Base-by-base conservation (phyloP, 2,888 invertebrate species). In the Formica aserva region DNA sequence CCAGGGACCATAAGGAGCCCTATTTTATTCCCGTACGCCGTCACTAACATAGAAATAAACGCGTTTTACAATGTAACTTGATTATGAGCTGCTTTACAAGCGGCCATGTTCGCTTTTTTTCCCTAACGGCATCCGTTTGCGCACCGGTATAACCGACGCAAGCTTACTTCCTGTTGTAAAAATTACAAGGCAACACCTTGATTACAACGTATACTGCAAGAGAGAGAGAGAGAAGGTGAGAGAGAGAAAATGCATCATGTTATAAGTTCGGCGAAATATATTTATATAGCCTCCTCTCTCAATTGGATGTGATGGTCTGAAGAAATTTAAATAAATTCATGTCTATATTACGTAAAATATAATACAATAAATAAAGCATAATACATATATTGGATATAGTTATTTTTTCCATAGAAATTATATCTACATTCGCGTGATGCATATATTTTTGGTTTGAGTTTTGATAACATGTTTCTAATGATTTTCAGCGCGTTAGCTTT, bases 21-120 rank as follows among this genome's bases (percentile, higher is more conserved):
- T 69, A 82, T 86, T 86, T 74, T 85, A 86, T 41, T 48, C 22
- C 9, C 8, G 52, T 38, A 41, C 32, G 48, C 67, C 48, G 77
- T 62, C 62, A 52, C 74, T 60, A 62, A 78, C 74, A 55, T 48
- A 77, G 86, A 84, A 86, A 86, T 86, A 67, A 86, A 85, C 63
- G 69, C 60, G 45, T 78, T 82, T 78, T 74, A 77, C 80, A 65
- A 63, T 45, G 57, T 41, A 82, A 82, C 82, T 86, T 84, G 72
- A 74, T 86, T 86, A 83, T 65, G 71, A 65, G 67, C 69, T 69
- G 75, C 74, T 83, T 85, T 66, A 76, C 48, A 62, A 67, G 67
- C 66, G 60, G n/a, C 45, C 62, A 45, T 35, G 57, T 29, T 60
- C 26, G 60, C 60, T 67, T 69, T 45, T 45, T 72, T 52, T 38